phyloP scores from a whole-genome alignment of 2,888 invertebrate species.

The Leucoma salicis region DNA sequence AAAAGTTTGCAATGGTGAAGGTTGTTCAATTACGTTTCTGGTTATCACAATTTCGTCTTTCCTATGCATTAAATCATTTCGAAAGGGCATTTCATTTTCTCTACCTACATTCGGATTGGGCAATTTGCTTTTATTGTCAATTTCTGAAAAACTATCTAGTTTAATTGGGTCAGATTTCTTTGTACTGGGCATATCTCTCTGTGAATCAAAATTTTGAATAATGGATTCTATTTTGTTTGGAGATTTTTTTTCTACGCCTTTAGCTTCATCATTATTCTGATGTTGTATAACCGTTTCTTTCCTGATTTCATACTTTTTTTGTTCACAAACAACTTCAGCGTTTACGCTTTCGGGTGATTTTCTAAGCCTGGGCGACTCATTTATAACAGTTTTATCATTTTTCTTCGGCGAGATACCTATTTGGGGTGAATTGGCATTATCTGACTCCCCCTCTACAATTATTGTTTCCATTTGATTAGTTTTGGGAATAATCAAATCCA shows the following conservation, averaged over 20 bases:
- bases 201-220: conserved; percentile 63
- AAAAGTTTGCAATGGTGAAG: conserved; percentile 58
- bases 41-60: conserved; percentile 72
- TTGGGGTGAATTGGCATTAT: conserved; percentile 53
- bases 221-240: conserved; percentile 69
- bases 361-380: conserved; percentile 57
- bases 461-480: conserved; percentile 68
- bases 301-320: conserved; percentile 62
- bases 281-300: conserved; percentile 77
- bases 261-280: conserved; percentile 62
- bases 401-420: conserved; percentile 57
- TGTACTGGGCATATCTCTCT: conserved; percentile 53
- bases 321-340: conserved; percentile 45
- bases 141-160: conserved; percentile 60
- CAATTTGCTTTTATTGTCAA: conserved; percentile 56
- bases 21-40: conserved; percentile 64
- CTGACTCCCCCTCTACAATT: conserved; percentile 69
- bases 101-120: conserved; percentile 50
- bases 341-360: conserved; percentile 56
- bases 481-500: conserved; percentile 61
- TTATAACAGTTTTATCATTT: conserved; percentile 56
- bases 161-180: conserved; percentile 63
- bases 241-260: conserved; percentile 60
- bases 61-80: conserved; percentile 56
- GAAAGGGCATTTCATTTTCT: conserved; percentile 63